Evolutionary conservation across 2,888 invertebrate species (phyloP).

Genomic region (Sinodicranocentrus sp.): DNA sequence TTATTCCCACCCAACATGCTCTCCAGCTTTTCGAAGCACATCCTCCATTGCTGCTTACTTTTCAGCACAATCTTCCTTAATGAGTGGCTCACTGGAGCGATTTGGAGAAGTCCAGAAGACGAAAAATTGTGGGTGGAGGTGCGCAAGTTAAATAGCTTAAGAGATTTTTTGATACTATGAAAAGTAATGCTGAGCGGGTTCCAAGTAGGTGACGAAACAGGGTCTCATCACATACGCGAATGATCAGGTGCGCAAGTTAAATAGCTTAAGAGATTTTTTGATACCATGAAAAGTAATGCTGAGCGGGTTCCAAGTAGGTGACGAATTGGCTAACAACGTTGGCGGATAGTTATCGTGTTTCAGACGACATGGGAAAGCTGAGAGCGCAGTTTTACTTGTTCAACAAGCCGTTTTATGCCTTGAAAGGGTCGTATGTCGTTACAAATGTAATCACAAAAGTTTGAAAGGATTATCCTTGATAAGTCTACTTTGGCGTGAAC

Average conservation of each 20-base stretch:
- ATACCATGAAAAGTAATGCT: too few species aligned
- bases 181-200: too few species aligned
- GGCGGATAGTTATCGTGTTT: conserved; percentile 96
- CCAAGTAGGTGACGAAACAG: conserved; percentile 92
- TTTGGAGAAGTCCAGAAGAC: conserved; percentile 79
- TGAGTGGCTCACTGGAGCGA: conserved; percentile 83
- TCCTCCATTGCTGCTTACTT: conserved; percentile 88
- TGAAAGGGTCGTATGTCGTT: conserved; percentile 99
- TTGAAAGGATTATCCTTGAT: not conserved
- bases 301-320: too few species aligned
- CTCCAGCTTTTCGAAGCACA: conserved; percentile 86
- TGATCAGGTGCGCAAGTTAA: too few species aligned
- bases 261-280: too few species aligned
- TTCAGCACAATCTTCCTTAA: conserved; percentile 86
- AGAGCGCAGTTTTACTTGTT: conserved; percentile 94
- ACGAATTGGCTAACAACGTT: conserved; percentile 98
- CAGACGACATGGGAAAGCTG: conserved; percentile 98
- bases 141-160: conserved; percentile 87
- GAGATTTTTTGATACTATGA: too few species aligned
- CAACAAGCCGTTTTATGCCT: conserved; percentile 96
- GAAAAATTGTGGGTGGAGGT: conserved; percentile 80
- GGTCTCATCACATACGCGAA: conserved; percentile 91
- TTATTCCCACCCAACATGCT: too few species aligned
- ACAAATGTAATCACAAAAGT: conserved; percentile 86
- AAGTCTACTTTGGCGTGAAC: too few species aligned